phyloP scores from a whole-genome alignment of 2,113 vertebrate species.

The Acrocephalus kingi region DNA sequence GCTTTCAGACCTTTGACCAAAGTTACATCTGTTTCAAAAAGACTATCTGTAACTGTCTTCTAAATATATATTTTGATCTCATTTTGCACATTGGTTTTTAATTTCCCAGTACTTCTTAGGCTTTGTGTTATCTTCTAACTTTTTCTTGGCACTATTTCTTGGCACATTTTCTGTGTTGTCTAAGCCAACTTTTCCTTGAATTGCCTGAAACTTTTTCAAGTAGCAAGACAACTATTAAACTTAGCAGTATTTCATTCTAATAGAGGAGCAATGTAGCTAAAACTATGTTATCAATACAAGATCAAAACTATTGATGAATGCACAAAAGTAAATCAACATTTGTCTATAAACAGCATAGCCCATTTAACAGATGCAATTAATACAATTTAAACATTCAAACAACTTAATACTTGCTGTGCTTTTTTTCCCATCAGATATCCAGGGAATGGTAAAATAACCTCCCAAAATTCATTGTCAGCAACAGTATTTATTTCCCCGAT shows the following conservation, averaged over 20 bases:
- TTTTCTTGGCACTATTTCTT: not conserved
- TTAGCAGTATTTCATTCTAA: conserved; percentile 61
- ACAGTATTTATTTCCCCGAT: not conserved
- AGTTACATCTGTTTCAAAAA: not conserved
- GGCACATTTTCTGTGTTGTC: not conserved
- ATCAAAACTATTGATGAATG: conserved; percentile 72
- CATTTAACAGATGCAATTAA: conserved; percentile 41
- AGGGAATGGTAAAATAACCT: not conserved
- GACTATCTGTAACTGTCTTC: not conserved
- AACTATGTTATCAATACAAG: conserved; percentile 55
- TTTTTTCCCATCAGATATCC: not conserved
- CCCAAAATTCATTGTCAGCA: not conserved
- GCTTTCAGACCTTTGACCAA: not conserved
- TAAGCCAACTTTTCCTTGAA: not conserved
- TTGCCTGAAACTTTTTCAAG: not conserved
- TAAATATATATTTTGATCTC: not conserved
- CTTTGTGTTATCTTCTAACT: not conserved
- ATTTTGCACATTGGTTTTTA: not conserved
- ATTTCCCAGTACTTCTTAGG: not conserved
- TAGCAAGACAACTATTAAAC: not conserved
- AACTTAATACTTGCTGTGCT: not conserved
- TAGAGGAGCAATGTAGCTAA: conserved; percentile 1
- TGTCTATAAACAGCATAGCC: conserved; percentile 48
- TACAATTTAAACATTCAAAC: conserved; percentile 33
- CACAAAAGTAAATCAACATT: conserved; percentile 50